Conservation (phyloP, 2,888 invertebrate species). For the Temnothorax ravouxi region DNA sequence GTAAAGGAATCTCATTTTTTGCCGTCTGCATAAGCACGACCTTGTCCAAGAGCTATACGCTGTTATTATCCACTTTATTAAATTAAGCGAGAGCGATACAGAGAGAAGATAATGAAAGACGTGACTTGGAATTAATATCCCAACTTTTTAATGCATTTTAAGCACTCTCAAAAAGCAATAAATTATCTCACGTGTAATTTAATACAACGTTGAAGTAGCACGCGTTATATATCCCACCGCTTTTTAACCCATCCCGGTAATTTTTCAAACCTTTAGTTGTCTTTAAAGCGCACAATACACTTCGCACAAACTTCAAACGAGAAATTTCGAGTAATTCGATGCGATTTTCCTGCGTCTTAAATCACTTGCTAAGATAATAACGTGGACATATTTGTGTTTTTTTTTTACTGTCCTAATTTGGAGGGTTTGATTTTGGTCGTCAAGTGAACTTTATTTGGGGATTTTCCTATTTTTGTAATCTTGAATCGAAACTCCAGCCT, state of each 20-base stretch:
- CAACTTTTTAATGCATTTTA: slow-evolving; percentile 51
- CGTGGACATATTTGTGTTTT: background rate
- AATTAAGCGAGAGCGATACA: slow-evolving; percentile 51
- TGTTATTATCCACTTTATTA: slow-evolving; percentile 55
- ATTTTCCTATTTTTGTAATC: background rate
- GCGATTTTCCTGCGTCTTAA: background rate
- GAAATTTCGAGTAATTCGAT: background rate
- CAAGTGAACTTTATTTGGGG: background rate
- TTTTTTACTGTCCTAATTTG: background rate
- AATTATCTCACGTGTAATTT: slow-evolving; percentile 46
- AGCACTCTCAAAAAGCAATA: slow-evolving; percentile 42
- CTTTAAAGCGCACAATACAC: background rate
- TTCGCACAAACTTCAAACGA: no score
- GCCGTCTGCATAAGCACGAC: slow-evolving; percentile 8
- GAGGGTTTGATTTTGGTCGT: background rate
- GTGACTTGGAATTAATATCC: slow-evolving; percentile 51
- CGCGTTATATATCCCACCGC: background rate
- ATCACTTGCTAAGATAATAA: background rate
- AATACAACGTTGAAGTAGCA: background rate
- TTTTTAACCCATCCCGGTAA: slow-evolving; percentile 16
- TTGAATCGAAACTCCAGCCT: background rate
- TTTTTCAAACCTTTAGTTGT: background rate
- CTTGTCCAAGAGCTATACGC: slow-evolving; percentile 28
- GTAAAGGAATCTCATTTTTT: slow-evolving; percentile 19
- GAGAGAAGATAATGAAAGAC: slow-evolving; percentile 44